phyloP scores from a whole-genome alignment of 2,797 vertebrate genomes.

The Nyctibius grandis region DNA sequence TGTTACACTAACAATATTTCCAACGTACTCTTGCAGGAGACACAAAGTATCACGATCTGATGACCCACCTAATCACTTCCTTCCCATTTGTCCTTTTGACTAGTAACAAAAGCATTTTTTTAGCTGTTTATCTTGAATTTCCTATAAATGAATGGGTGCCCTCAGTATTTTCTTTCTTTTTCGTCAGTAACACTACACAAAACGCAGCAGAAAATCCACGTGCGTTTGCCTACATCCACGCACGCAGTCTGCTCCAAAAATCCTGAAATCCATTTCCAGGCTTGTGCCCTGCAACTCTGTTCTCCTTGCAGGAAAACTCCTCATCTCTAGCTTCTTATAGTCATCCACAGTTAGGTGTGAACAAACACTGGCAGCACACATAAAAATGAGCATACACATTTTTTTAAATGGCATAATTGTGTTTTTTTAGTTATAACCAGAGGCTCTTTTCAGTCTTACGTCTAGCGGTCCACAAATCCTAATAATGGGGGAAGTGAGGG shows the following conservation, averaged over 20 bases:
- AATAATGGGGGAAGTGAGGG: rapidly evolving
- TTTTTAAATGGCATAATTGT: background rate
- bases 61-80: background rate
- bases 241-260: background rate
- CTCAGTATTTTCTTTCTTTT: background rate
- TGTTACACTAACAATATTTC: background rate
- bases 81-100: background rate
- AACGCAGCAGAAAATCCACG: background rate
- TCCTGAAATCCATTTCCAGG: background rate
- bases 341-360: background rate
- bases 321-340: background rate
- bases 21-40: background rate
- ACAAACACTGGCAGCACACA: background rate
- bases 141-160: background rate
- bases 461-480: background rate
- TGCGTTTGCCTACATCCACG: background rate
- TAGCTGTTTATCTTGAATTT: background rate
- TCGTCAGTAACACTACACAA: background rate
- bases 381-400: background rate
- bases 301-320: background rate
- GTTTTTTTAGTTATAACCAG: background rate
- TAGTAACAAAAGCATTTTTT: background rate
- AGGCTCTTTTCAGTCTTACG: background rate
- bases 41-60: background rate
- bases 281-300: background rate